phyloP scores from a whole-genome alignment of 2,888 invertebrate genomes.

The Lochmaea crataegi region DNA sequence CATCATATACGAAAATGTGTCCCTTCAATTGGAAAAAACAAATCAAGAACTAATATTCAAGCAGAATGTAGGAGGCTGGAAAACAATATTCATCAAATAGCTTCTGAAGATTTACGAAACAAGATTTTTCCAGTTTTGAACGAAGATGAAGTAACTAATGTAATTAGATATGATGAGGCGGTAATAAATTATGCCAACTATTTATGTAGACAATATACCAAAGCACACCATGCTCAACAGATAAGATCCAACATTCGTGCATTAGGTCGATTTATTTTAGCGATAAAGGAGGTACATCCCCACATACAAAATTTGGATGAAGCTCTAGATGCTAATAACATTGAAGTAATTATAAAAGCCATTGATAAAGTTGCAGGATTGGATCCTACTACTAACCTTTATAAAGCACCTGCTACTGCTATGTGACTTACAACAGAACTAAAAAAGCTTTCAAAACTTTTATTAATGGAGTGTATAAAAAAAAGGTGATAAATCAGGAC shows the following conservation, averaged over 20 bases:
- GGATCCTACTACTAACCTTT: slow-evolving; percentile 14
- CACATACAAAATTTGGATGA: slow-evolving; percentile 17
- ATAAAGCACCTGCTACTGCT: slow-evolving; percentile 31
- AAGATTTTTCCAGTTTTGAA: slow-evolving; percentile 28
- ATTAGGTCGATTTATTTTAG: slow-evolving; percentile 2
- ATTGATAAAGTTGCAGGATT: slow-evolving; percentile 25
- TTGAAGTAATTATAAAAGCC: slow-evolving; percentile 7
- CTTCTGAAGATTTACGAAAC: slow-evolving; percentile 8
- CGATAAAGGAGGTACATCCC: slow-evolving; percentile 28
- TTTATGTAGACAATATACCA: slow-evolving; percentile 31
- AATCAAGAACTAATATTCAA: slow-evolving; percentile 27
- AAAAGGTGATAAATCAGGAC: slow-evolving; percentile 7
- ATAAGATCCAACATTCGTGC: slow-evolving; percentile 34
- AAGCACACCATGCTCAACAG: slow-evolving; percentile 25
- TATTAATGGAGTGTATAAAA: slow-evolving; percentile 24
- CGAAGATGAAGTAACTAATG: slow-evolving; percentile 31
- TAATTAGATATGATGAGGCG: slow-evolving; percentile 25
- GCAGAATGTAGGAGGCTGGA: slow-evolving; percentile 23
- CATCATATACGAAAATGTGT: slow-evolving; percentile 27
- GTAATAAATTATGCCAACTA: slow-evolving; percentile 30
- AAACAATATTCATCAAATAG: slow-evolving; percentile 25
- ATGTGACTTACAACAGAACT: slow-evolving; percentile 34
- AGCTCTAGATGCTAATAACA: slow-evolving; percentile 10
- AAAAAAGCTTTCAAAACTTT: slow-evolving; percentile 25
- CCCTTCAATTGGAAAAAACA: slow-evolving; percentile 7